Conservation (phyloP, 2,113 vertebrate genomes). For the Sebastes fasciatus region DNA sequence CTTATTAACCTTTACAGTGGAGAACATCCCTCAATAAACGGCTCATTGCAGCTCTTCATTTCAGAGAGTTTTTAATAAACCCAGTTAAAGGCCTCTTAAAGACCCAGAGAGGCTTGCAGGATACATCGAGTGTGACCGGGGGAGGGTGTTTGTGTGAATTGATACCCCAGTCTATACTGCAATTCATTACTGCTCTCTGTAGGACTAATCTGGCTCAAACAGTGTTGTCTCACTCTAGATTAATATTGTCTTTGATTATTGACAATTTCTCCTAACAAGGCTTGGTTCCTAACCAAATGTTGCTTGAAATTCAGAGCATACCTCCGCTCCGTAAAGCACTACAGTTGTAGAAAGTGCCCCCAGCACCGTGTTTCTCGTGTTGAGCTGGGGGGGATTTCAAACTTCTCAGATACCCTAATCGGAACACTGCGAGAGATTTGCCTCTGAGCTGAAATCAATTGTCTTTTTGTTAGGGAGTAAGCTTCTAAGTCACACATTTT, state of each 20-base stretch:
- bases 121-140: constrained; percentile 47
- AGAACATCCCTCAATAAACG: constrained; percentile 71
- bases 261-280: constrained; percentile 16
- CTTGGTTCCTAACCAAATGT: constrained; percentile 14
- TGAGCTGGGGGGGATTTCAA: constrained; percentile 60
- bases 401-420: constrained; percentile 65
- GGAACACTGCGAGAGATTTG: constrained; percentile 67
- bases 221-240: constrained; percentile 21
- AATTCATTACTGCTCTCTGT: constrained; percentile 50
- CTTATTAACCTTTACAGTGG: constrained; percentile 76
- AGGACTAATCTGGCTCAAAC: constrained; percentile 31
- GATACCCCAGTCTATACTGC: constrained; percentile 21
- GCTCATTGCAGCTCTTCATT: constrained; percentile 71
- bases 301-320: constrained; percentile 46
- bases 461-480: constrained; percentile 57
- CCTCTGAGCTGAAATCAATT: constrained; percentile 71
- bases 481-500: constrained; percentile 64
- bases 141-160: constrained; percentile 45
- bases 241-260: constrained; percentile 41
- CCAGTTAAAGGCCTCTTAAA: constrained; percentile 69
- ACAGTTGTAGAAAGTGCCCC: constrained; percentile 42
- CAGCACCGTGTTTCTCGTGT: constrained; percentile 42
- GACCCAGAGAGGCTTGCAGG: constrained; percentile 53
- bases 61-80: constrained; percentile 75
- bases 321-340: constrained; percentile 34